Base-by-base conservation (phyloP, 2,888 invertebrate species). In the Magallana nippona region DNA sequence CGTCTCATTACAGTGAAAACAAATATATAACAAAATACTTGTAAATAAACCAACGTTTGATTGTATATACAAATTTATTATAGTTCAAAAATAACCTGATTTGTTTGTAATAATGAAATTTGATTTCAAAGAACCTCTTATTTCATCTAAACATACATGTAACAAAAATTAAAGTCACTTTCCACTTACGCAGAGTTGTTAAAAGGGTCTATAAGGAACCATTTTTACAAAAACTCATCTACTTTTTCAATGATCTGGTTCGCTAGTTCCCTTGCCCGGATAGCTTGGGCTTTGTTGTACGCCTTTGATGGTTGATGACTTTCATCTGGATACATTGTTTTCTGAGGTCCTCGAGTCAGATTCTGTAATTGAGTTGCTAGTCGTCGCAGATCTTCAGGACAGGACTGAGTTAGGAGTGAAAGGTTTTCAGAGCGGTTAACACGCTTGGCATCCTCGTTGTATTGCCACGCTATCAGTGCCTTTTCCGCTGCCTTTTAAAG, bases 401-500 rank as follows among this genome's bases (percentile, higher is more conserved):
- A 55, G 10, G 15, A n/a, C 1, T 1, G 8, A 22, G 71, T 78
- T n/a, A 81, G 78, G 2, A 32, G n/a, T 17, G 1, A 19, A 13
- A 85, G 27, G 71, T 62, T 58, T 44, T 83, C 79, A 19, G 63
- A 60, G 11, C 57, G 60, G 15, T 55, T 55, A 2, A 85, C 83
- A 22, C 63, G 71, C 2, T 85, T 85, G n/a, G 85, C 78, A 79
- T 85, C 82, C 27, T 19, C 82, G 5, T 27, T 13, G 32, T 85
- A 85, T 56, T 71, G 19, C 19, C 81, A 32, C 1, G 85, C 81
- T 71, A 79, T 85, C 63, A 85, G 32, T 1, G 85, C 81, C 17
- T 83, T 85, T 81, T 85, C 85, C 22, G 79, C 79, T 1, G 85
- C 83, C 85, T 85, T n/a, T n/a, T 58, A 22, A 44, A 22, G 44